Base-by-base conservation (phyloP, 2,797 vertebrate genomes). In the Percopsis omiscomaycus region DNA sequence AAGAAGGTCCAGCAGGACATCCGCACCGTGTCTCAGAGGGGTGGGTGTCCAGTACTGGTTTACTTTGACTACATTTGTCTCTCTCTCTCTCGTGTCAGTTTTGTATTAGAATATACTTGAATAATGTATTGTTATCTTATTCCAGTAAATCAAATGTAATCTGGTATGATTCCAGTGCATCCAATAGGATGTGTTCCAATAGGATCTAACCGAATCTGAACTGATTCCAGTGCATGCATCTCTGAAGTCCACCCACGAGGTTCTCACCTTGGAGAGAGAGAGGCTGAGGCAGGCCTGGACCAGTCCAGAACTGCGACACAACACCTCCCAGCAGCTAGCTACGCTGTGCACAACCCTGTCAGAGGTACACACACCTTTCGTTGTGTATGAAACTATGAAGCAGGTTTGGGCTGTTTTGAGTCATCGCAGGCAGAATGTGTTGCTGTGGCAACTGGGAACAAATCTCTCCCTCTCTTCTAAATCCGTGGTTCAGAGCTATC, bases 1-100 rank as follows among this genome's bases (percentile, higher is more conserved):
- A 90, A 89, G 75, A 94, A 96, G 78, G 86, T 98, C 56, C 96
- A 97, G 82, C 89, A 94, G 75, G 94, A 93, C 69, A 95, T 97
- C 86, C 95, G 91, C 82, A 47, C 67, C 0, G 78, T 94, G 63
- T 95, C 96, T 0, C 94, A 95, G 66, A 94, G 88, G 82, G 92
- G 95, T 96, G 76, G 9, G 62, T 0, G 3, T 2, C 5, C 37
- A 42, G 2, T 9, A 42, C 37, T 42, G 37, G 37, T 42, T 22
- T 22, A 22, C 1, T 22, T 22, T 22, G 22, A 22, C 22, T 22
- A 22, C 22, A 22, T 22, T 22, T 42, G 37, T 42, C 37, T 42
- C 8, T 37, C 30, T 30, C 30, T 30, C 32, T 9, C 37, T 42
- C 47, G 22, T 22, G 22, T 22, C 22, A 22, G 22, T 22, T 22